Percentiles rank a stretch among this genome's conserved stretches.
Evolutionary conservation across 1,140 invertebrate genomes (phyloP).

Genomic region (Macrobrachium nipponense): DNA sequence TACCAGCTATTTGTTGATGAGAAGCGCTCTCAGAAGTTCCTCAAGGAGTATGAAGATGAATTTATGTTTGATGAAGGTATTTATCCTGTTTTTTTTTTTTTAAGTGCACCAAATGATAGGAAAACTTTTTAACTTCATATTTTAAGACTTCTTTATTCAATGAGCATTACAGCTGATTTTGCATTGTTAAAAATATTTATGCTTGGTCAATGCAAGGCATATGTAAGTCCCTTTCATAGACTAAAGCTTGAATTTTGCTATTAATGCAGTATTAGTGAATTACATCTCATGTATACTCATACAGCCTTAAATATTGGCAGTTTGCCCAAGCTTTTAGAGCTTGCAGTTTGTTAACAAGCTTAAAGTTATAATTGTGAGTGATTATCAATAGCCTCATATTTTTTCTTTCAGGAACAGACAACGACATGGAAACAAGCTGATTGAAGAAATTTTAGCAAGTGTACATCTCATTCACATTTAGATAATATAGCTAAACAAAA

Average conservation of each 20-base stretch:
- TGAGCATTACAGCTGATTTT: no score
- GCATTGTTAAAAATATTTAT: no score
- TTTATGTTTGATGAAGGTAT: conserved; percentile 84
- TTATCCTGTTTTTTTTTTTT: background rate
- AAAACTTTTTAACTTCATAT: background rate
- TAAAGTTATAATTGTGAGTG: background rate
- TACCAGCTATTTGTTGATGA: conserved; percentile 96
- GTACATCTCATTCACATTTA: no score
- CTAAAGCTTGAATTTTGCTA: no score
- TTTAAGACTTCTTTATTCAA: background rate
- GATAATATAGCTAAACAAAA: no score
- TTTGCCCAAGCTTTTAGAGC: background rate
- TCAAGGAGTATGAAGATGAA: conserved; percentile 95
- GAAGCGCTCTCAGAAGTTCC: conserved; percentile 88
- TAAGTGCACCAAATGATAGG: background rate
- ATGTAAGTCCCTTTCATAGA: no score
- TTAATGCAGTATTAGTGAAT: no score
- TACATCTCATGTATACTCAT: no score
- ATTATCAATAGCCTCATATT: background rate
- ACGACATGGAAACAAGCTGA: conserved; percentile 47
- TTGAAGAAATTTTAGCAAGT: background rate
- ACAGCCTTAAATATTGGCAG: background rate
- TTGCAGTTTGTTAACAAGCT: background rate
- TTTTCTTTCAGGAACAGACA: conserved; percentile 35
- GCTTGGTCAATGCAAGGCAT: no score